phyloP scores from a whole-genome alignment of 2,888 invertebrate species.

The Pyrochroa serraticornis region DNA sequence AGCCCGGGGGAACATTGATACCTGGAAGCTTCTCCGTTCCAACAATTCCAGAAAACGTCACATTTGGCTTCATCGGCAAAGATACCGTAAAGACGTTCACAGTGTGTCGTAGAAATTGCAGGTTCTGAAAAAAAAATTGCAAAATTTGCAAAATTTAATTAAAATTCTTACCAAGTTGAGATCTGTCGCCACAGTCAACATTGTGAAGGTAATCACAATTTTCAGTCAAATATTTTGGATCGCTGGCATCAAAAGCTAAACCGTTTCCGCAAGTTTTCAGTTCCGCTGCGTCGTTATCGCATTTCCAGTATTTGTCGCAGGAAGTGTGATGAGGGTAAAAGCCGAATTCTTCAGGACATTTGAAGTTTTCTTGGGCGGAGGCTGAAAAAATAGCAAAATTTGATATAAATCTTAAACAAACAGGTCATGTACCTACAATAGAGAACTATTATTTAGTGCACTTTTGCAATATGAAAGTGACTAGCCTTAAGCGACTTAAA shows the following conservation, averaged over 20 bases:
- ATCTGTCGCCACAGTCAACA: conserved; percentile 88
- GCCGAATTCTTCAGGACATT: conserved; percentile 93
- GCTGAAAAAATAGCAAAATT: conserved; percentile 62
- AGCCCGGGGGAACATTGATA: conserved; percentile 95
- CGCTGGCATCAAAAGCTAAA: conserved; percentile 87
- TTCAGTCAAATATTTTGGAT: conserved; percentile 88
- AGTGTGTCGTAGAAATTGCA: conserved; percentile 82
- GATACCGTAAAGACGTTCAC: conserved; percentile 87
- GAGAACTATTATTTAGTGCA: background rate
- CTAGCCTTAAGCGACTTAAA: background rate
- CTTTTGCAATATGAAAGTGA: background rate
- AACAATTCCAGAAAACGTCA: conserved; percentile 96
- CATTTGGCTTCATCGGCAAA: conserved; percentile 88
- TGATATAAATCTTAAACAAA: background rate
- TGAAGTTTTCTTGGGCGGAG: conserved; percentile 82
- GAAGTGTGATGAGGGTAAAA: conserved; percentile 90
- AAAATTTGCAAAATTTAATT: conserved; percentile 4
- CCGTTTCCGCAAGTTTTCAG: conserved; percentile 94
- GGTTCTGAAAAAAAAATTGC: conserved; percentile 66
- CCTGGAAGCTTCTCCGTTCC: conserved; percentile 93
- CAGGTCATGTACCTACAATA: too few species aligned
- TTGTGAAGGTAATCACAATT: conserved; percentile 96
- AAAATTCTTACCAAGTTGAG: conserved; percentile 74
- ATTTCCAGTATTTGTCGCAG: conserved; percentile 96
- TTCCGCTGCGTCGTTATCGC: conserved; percentile 86